Base-by-base conservation (phyloP, 2,113 vertebrate species). In the Rhynchomys soricoides region DNA sequence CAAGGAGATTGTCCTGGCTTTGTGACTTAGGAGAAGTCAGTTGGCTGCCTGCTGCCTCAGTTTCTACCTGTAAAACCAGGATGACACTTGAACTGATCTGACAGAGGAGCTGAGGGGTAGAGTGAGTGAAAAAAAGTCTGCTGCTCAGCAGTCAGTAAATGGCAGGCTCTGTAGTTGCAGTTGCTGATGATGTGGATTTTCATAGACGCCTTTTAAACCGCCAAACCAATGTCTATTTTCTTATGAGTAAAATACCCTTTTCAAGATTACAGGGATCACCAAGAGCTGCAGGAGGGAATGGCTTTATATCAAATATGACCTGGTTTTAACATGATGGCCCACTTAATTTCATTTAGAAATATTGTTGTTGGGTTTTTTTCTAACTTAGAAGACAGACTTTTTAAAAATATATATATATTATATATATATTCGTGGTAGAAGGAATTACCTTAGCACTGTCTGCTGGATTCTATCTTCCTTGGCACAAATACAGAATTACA, bases 271-370 rank as follows among this genome's bases (percentile, higher is more conserved):
- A 48, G 21, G 43, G 55, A 73, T 17, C 11, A 73, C 50, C 4
- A 12, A 86, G 45, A 68, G 16, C 57, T 26, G 40, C 3, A 66
- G 48, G 57, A 59, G 17, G 62, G 50, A 92, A 90, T 26, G 52
- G n/a, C 40, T 50, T 82, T 52, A 37, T 24, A 85, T 81, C 55
- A 89, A 73, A 92, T 66, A 75, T 45, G 40, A 73, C 10, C 85
- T 22, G 55, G 17, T 93, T 96, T 96, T 91, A 43, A 92, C 79
- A n/a, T 64, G 73, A 62, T 24, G 50, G 19, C 64, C 62, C 64
- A 91, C 40, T 94, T 45, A 24, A 13, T 93, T 96, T 91, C 26
- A 89, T 64, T 93, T 91, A 85, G 71, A 93, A 96, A 52, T 64
- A 91, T 40, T 89, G 6, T 24, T 82, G 52, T 57, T 81, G 34